These are phyloP conservation scores for Brenthis hecate DNA, from an alignment of 2,888 invertebrate genomes.

Conservation along the genomic window DNA sequence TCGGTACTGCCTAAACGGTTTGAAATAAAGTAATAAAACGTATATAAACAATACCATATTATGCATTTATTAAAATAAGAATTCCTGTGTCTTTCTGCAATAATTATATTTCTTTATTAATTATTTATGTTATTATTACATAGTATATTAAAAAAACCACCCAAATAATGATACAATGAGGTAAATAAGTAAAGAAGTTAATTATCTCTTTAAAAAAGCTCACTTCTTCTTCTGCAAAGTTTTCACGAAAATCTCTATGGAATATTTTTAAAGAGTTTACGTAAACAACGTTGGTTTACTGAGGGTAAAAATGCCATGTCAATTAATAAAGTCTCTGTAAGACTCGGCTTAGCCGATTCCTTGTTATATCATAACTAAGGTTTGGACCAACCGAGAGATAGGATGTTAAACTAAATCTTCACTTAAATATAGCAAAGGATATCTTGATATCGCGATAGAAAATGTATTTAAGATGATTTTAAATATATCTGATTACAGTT, in stretches of 20 bases:
- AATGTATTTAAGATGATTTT: no score
- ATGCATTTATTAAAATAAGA: no score
- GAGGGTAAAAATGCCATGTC: constrained; percentile 68
- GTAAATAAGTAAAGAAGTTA: constrained; percentile 4
- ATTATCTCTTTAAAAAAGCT: neutral
- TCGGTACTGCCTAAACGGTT: no score
- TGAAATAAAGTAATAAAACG: no score
- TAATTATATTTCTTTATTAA: no score
- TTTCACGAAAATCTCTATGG: neutral
- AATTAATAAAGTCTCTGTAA: constrained; percentile 77
- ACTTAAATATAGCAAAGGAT: constrained; percentile 22
- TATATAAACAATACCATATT: no score
- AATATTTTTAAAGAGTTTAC: constrained; percentile 25
- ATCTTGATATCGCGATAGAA: neutral
- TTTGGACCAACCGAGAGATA: constrained; percentile 53
- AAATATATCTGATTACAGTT: no score
- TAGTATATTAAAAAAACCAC: no score
- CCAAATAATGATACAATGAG: no score
- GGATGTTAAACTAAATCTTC: constrained; percentile 32
- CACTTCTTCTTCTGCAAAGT: neutral
- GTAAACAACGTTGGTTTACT: constrained; percentile 38
- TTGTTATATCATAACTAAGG: constrained; percentile 76
- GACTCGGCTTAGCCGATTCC: constrained; percentile 68
- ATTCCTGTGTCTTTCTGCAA: no score
- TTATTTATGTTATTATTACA: no score